Evolutionary conservation across 2,888 invertebrate genomes (phyloP).

Genomic region (Pammene fasciana): DNA sequence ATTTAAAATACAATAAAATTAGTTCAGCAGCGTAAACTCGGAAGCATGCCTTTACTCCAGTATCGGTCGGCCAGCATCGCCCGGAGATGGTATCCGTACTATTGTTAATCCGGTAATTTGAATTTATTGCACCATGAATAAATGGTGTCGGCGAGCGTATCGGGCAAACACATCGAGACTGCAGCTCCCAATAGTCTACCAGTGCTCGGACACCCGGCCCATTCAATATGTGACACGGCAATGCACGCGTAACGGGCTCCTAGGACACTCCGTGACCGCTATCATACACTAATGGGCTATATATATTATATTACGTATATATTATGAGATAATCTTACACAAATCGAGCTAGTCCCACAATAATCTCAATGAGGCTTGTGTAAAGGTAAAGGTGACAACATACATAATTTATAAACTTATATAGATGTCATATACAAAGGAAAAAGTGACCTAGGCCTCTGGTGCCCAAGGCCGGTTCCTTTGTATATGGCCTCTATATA

Average conservation of each 20-base stretch:
- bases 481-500: too few species aligned
- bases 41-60: constrained; percentile 55
- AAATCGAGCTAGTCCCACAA: too few species aligned
- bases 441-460: too few species aligned
- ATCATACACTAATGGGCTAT: constrained; percentile 29
- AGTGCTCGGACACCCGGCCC: constrained; percentile 45
- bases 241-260: constrained; percentile 50
- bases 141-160: constrained; percentile 75
- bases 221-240: constrained; percentile 58
- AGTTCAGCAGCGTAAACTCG: constrained; percentile 45
- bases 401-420: too few species aligned
- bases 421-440: too few species aligned
- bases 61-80: constrained; percentile 65
- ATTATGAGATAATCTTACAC: too few species aligned
- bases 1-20: constrained; percentile 10
- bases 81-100: constrained; percentile 77
- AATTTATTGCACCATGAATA: constrained; percentile 83
- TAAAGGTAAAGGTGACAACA: too few species aligned
- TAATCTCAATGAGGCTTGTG: too few species aligned
- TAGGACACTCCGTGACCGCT: constrained; percentile 27
- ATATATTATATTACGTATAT: too few species aligned
- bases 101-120: constrained; percentile 84
- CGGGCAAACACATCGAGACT: constrained; percentile 72
- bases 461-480: too few species aligned
- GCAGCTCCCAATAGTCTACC: constrained; percentile 40